Conservation (phyloP, 2,888 invertebrate species). For the Acrobasis repandana region DNA sequence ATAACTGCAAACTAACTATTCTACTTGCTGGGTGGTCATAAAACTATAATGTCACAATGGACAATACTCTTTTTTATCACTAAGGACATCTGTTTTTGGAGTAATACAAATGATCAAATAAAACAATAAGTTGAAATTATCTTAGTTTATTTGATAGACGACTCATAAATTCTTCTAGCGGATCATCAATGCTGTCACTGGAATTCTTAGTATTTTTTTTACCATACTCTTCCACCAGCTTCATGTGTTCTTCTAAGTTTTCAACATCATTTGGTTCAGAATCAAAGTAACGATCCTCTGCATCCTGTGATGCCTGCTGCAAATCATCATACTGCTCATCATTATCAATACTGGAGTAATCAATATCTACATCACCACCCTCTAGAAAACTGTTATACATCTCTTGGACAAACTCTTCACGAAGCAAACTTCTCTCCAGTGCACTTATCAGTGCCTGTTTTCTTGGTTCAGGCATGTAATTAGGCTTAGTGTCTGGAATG, state of each 20-base stretch:
- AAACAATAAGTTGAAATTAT: slow-evolving; percentile 20
- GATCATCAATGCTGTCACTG: slow-evolving; percentile 77
- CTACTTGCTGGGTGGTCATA: too few species aligned
- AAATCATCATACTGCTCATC: slow-evolving; percentile 91
- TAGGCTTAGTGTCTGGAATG: slow-evolving; percentile 58
- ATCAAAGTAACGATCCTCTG: slow-evolving; percentile 96
- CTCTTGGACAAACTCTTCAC: slow-evolving; percentile 91
- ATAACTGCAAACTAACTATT: too few species aligned
- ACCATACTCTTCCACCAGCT: slow-evolving; percentile 63
- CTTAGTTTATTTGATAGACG: slow-evolving; percentile 68
- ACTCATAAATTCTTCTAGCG: slow-evolving; percentile 89
- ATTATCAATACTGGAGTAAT: slow-evolving; percentile 91
- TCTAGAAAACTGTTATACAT: slow-evolving; percentile 94
- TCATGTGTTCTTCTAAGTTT: slow-evolving; percentile 67
- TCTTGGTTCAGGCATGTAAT: slow-evolving; percentile 53
- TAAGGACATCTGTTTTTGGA: too few species aligned
- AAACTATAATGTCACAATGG: too few species aligned
- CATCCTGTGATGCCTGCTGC: slow-evolving; percentile 86
- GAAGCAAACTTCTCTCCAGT: slow-evolving; percentile 85
- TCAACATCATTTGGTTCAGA: slow-evolving; percentile 87
- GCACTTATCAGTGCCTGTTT: slow-evolving; percentile 72
- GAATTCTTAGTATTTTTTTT: slow-evolving; percentile 45
- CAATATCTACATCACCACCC: slow-evolving; percentile 91
- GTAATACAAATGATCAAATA: slow-evolving; percentile 13
- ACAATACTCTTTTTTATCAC: too few species aligned